Evolutionary conservation across 2,888 invertebrate genomes (phyloP).

Genomic region (Teleiodes luculella): DNA sequence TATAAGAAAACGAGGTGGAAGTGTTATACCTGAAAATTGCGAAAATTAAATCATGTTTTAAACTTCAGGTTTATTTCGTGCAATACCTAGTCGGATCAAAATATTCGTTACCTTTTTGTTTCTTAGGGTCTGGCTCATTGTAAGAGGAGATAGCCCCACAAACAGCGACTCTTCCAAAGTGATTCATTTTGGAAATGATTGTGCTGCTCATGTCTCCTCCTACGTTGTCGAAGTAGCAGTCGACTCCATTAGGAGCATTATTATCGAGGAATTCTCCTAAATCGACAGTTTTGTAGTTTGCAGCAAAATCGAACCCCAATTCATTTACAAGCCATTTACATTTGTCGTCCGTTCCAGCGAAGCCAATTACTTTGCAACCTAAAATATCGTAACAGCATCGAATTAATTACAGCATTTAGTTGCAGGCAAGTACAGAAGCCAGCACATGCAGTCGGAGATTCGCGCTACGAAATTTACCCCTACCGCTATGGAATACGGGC

Average conservation of each 20-base stretch:
- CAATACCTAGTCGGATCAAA: no score
- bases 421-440: no score
- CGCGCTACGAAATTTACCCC: no score
- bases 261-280: conserved; percentile 75
- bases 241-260: conserved; percentile 83
- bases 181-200: conserved; percentile 81
- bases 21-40: conserved; percentile 46
- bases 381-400: no score
- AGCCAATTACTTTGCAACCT: conserved; percentile 84
- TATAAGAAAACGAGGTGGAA: conserved; percentile 75
- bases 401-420: no score
- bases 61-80: not conserved
- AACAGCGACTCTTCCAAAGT: conserved; percentile 79
- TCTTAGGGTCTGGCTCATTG: conserved; percentile 70
- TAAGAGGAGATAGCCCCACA: conserved; percentile 83
- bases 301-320: conserved; percentile 82
- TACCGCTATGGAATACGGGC: no score
- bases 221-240: conserved; percentile 89
- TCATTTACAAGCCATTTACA: conserved; percentile 82
- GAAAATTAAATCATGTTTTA: no score
- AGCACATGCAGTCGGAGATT: no score
- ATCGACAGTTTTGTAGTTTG: conserved; percentile 84
- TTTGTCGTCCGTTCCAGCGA: conserved; percentile 85
- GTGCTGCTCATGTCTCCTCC: conserved; percentile 81
- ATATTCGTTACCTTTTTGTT: conserved; percentile 56